phyloP scores from a whole-genome alignment of 2,113 vertebrate genomes.

The Malurus cyaneus region DNA sequence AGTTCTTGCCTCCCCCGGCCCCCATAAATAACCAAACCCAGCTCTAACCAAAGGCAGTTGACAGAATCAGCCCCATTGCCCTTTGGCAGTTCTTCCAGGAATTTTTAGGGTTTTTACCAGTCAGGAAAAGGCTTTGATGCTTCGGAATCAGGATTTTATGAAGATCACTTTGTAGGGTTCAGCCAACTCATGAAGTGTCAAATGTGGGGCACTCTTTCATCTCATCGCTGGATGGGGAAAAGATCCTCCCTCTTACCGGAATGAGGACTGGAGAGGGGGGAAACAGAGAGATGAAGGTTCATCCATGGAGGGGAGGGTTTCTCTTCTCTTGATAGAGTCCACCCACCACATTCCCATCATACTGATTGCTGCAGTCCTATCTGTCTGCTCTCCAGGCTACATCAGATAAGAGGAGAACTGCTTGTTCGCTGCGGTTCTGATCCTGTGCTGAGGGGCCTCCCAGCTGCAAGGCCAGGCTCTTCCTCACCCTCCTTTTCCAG shows the following conservation, averaged over 20 bases:
- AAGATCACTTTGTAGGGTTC: constrained; percentile 69
- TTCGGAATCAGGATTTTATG: constrained; percentile 69
- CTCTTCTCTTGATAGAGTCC: constrained; percentile 13
- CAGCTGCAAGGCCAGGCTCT: neutral
- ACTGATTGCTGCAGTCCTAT: neutral
- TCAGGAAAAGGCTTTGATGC: constrained; percentile 70
- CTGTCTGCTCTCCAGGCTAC: constrained; percentile 38
- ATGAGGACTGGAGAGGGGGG: constrained; percentile 21
- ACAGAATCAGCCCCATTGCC: constrained; percentile 67
- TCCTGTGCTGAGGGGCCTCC: constrained; percentile 20
- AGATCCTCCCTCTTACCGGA: constrained; percentile 64
- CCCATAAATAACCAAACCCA: constrained; percentile 70
- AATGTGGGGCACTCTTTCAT: constrained; percentile 71
- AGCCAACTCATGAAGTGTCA: constrained; percentile 73
- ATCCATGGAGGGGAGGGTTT: constrained; percentile 45
- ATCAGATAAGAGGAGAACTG: constrained; percentile 63
- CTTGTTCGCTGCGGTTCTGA: neutral
- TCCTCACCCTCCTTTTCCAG: neutral
- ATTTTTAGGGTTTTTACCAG: constrained; percentile 74
- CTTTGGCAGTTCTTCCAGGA: constrained; percentile 68
- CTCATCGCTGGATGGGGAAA: constrained; percentile 38
- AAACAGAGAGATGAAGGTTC: constrained; percentile 50
- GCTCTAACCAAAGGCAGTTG: constrained; percentile 66
- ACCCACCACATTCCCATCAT: constrained; percentile 51
- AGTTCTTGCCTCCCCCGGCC: constrained; percentile 59